phyloP scores from a whole-genome alignment of 2,888 invertebrate genomes.

The Luperina testacea region DNA sequence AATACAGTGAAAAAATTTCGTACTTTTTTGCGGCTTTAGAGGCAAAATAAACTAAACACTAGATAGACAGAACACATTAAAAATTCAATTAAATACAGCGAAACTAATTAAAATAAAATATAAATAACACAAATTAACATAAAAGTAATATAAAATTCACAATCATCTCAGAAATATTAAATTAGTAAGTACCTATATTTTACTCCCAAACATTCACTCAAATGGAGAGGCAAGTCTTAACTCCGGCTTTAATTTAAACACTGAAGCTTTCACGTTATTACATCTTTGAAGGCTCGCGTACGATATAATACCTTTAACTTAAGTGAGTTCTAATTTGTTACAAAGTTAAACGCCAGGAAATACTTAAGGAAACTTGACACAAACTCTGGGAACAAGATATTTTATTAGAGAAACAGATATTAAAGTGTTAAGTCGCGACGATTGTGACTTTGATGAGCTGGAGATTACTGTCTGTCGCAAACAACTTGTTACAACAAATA shows the following conservation, averaged over 20 bases:
- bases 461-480: slow-evolving; percentile 27
- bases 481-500: slow-evolving; percentile 33
- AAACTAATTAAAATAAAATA: not conserved
- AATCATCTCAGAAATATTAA: not conserved
- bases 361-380: slow-evolving; percentile 15
- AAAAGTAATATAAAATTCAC: slow-evolving; percentile 30
- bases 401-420: slow-evolving; percentile 35
- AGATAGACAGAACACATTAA: slow-evolving; percentile 14
- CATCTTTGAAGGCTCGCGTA: slow-evolving; percentile 38
- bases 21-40: not conserved
- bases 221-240: slow-evolving; percentile 32
- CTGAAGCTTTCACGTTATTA: slow-evolving; percentile 41
- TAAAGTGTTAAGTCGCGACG: slow-evolving; percentile 34
- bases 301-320: slow-evolving; percentile 46
- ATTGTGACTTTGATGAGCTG: slow-evolving; percentile 14
- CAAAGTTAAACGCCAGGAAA: slow-evolving; percentile 36
- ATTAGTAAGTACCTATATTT: not conserved
- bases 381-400: slow-evolving; percentile 23
- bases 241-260: slow-evolving; percentile 25
- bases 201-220: slow-evolving; percentile 26
- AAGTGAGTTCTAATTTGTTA: slow-evolving; percentile 53
- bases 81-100: slow-evolving; percentile 6
- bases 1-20: not conserved
- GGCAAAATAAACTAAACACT: not conserved
- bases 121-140: slow-evolving; percentile 28